phyloP scores from a whole-genome alignment of 2,797 vertebrate genomes.

The Aldrovandia affinis region DNA sequence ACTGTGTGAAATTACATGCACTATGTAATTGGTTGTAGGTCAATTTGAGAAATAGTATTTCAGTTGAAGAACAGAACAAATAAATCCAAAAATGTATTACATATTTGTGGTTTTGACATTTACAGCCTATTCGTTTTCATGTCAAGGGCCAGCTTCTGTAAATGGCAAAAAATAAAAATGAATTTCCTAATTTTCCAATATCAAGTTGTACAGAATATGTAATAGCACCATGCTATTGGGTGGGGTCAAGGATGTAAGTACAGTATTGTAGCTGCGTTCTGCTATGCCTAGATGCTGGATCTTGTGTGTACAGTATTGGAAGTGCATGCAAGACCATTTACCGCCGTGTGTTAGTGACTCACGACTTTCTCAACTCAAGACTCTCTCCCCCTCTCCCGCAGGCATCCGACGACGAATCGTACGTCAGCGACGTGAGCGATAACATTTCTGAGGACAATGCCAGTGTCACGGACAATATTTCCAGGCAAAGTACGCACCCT shows the following conservation, averaged over 20 bases:
- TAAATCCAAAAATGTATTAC: no score
- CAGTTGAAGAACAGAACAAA: no score
- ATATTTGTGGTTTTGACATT: no score
- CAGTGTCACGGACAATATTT: constrained; percentile 95
- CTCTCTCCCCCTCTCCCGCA: constrained; percentile 54
- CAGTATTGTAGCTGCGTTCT: background rate
- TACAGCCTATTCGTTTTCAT: no score
- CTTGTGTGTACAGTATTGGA: background rate
- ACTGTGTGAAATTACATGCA: no score
- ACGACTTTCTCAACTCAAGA: constrained; percentile 23
- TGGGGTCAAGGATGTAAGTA: background rate
- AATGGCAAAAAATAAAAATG: no score
- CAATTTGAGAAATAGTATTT: no score
- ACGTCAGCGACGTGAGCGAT: constrained; percentile 98
- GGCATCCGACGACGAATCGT: constrained; percentile 99
- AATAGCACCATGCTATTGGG: background rate
- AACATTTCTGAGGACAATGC: constrained; percentile 99
- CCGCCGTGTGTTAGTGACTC: constrained; percentile 16
- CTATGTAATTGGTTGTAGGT: no score
- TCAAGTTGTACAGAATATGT: background rate
- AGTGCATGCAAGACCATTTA: background rate
- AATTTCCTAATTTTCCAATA: background rate
- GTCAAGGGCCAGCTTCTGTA: no score
- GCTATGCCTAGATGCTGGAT: background rate
- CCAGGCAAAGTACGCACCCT: constrained; percentile 87